Evolutionary conservation across 2,797 vertebrate species (phyloP).

Genomic region (Melanotaenia boesemani): DNA sequence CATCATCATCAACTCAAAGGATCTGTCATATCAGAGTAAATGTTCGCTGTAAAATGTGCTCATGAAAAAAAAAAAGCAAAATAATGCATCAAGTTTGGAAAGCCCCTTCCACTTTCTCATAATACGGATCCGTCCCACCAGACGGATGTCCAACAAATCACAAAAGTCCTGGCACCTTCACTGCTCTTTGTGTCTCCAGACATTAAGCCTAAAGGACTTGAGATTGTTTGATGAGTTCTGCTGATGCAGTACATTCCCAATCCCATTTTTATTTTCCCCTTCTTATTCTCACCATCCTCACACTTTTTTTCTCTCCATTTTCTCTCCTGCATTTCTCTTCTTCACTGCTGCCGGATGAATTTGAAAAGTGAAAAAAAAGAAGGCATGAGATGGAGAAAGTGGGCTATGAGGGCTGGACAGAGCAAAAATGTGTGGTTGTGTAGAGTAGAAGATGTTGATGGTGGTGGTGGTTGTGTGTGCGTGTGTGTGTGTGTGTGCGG

Average conservation of each 20-base stretch:
- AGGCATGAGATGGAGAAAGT: slow-evolving; percentile 23
- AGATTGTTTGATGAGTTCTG: slow-evolving; percentile 48
- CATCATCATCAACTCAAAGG: no score
- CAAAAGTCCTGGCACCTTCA: slow-evolving; percentile 47
- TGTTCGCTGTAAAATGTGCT: not conserved
- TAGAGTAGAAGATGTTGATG: slow-evolving; percentile 1
- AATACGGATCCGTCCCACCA: slow-evolving; percentile 29
- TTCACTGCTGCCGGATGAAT: slow-evolving; percentile 63
- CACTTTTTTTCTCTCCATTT: slow-evolving; percentile 51
- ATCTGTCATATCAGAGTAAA: not conserved
- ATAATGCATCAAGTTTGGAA: not conserved
- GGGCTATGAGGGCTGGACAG: slow-evolving; percentile 53
- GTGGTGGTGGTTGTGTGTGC: slow-evolving; percentile 16
- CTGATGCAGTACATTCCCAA: slow-evolving; percentile 66
- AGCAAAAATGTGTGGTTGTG: slow-evolving; percentile 33
- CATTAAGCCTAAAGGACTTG: slow-evolving; percentile 50
- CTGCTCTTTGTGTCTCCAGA: slow-evolving; percentile 48
- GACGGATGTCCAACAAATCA: slow-evolving; percentile 41
- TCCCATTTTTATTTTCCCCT: slow-evolving; percentile 42
- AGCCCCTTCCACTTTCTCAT: slow-evolving; percentile 24
- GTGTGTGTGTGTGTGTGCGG: not conserved
- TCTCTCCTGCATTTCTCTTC: slow-evolving; percentile 71
- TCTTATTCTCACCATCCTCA: slow-evolving; percentile 22
- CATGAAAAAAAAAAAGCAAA: not conserved
- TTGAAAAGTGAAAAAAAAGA: slow-evolving; percentile 44